Percentiles rank a stretch among this genome's conserved stretches.
phyloP scores from a whole-genome alignment of 2,888 invertebrate genomes.

The Oeneis ivallda region DNA sequence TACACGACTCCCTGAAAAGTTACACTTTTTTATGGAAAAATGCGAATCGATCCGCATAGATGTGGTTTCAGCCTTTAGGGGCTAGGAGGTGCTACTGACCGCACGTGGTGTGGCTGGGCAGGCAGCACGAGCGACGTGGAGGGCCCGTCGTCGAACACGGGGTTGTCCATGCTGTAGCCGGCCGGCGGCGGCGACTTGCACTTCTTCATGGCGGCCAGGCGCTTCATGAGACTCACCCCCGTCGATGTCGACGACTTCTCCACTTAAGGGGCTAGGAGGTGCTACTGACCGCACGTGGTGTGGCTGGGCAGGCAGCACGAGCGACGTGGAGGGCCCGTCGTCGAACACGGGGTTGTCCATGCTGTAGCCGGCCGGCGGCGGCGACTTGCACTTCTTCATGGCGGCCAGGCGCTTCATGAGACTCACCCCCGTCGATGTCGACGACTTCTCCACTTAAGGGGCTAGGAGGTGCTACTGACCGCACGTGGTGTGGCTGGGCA shows the following conservation, averaged over 20 bases:
- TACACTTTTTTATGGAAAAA: too few species aligned
- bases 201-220: slow-evolving; percentile 91
- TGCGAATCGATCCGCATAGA: too few species aligned
- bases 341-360: slow-evolving; percentile 86
- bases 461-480: background rate
- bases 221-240: slow-evolving; percentile 91
- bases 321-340: slow-evolving; percentile 81
- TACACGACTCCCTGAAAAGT: too few species aligned
- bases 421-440: slow-evolving; percentile 86
- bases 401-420: slow-evolving; percentile 92
- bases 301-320: slow-evolving; percentile 79
- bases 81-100: too few species aligned
- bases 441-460: slow-evolving; percentile 83
- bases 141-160: slow-evolving; percentile 88
- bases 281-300: slow-evolving; percentile 87
- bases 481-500: slow-evolving; percentile 56
- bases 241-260: slow-evolving; percentile 84
- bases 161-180: slow-evolving; percentile 83
- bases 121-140: slow-evolving; percentile 60
- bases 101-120: slow-evolving; percentile 74
- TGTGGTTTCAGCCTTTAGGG: too few species aligned
- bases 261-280: slow-evolving; percentile 50
- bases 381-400: slow-evolving; percentile 92
- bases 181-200: slow-evolving; percentile 88
- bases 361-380: slow-evolving; percentile 85